Conservation (phyloP, 2,113 vertebrate genomes). For the Protobothrops mucrosquamatus region DNA sequence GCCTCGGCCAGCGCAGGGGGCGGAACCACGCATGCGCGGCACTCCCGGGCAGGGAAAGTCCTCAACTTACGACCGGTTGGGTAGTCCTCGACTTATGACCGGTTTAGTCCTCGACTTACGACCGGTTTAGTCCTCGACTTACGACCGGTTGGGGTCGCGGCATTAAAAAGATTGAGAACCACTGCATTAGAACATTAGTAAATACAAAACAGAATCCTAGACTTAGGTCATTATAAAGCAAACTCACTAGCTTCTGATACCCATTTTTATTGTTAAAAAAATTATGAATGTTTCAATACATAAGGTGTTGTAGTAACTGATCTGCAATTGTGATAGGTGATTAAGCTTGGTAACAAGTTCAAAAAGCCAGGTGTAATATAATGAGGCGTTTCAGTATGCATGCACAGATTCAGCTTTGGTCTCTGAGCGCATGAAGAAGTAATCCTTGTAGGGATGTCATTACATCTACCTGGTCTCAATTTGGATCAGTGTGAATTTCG, state of each 20-base stretch:
- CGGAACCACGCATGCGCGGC: too few species aligned
- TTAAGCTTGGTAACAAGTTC: background rate
- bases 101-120: too few species aligned
- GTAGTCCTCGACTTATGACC: too few species aligned
- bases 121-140: too few species aligned
- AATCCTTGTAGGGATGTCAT: background rate
- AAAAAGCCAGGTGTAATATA: background rate
- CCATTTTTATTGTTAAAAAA: background rate
- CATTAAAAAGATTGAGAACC: too few species aligned
- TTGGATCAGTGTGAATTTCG: background rate
- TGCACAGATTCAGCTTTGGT: background rate
- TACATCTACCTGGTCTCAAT: background rate
- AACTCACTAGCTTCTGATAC: background rate
- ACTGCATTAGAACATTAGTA: background rate
- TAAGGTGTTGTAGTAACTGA: background rate
- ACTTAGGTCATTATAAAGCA: background rate
- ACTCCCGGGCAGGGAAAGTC: too few species aligned
- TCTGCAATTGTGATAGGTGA: background rate
- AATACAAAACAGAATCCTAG: background rate
- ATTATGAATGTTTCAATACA: background rate
- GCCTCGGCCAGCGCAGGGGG: too few species aligned
- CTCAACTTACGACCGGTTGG: too few species aligned
- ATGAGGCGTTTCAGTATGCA: background rate
- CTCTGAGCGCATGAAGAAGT: background rate
- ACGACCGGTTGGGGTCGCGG: too few species aligned